Conservation (phyloP, 1,140 invertebrate genomes). For the Megalonaias nervosa region DNA sequence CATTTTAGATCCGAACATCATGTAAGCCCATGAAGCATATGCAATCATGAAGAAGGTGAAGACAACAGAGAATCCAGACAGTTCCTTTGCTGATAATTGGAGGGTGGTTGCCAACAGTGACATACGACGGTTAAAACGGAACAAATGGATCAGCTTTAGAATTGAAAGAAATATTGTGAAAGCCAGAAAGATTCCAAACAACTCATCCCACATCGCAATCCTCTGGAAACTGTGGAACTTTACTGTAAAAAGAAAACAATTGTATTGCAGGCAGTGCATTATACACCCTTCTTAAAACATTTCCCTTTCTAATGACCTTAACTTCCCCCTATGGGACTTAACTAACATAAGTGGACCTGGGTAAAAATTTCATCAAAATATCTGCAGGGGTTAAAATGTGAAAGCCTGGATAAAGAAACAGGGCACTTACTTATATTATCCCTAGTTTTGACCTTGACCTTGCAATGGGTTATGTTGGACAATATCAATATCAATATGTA, state of each 20-base stretch:
- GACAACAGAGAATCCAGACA: conserved; percentile 66
- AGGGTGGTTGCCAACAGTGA: conserved; percentile 69
- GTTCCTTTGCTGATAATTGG: conserved; percentile 55
- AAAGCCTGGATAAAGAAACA: too few relatives aligned
- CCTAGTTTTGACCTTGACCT: neutral
- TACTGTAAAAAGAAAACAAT: conserved; percentile 41
- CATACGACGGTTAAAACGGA: conserved; percentile 74
- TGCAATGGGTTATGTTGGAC: neutral
- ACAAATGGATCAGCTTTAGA: conserved; percentile 73
- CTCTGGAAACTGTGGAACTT: conserved; percentile 59
- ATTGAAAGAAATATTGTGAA: conserved; percentile 72
- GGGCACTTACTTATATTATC: neutral
- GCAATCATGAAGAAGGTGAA: conserved; percentile 62
- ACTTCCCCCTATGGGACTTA: conserved; percentile 16
- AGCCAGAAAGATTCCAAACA: conserved; percentile 70
- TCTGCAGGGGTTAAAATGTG: neutral
- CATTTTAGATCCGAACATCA: conserved; percentile 71
- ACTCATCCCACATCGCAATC: conserved; percentile 60
- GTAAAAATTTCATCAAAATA: neutral
- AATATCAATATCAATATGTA: too few relatives aligned
- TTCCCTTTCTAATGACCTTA: conserved; percentile 32
- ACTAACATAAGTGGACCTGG: neutral
- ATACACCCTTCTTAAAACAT: neutral
- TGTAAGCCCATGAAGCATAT: conserved; percentile 69
- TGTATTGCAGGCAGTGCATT: neutral